Percentiles rank a stretch among this genome's conserved stretches.
These are phyloP conservation scores for Coptotermes formosanus DNA, from an alignment of 1,140 invertebrate genomes.

Conservation along the genomic window DNA sequence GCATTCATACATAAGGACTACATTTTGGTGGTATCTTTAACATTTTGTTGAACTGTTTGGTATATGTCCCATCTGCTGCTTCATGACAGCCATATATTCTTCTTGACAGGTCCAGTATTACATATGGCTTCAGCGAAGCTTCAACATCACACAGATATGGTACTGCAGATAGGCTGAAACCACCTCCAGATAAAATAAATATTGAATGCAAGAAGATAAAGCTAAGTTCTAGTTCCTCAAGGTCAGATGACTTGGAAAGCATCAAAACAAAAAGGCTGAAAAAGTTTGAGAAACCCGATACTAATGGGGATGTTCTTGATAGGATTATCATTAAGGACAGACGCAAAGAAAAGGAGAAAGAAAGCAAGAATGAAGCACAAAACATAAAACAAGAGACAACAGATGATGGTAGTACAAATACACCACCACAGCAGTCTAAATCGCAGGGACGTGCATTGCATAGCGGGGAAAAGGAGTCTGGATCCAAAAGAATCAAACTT, in stretches of 20 bases:
- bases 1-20: no score
- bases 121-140: conserved; percentile 24
- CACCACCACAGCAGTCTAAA: neutral
- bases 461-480: neutral
- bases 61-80: no score
- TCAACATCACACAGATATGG: neutral
- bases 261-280: conserved; percentile 24
- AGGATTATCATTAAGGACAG: conserved; percentile 11
- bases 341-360: conserved; percentile 12
- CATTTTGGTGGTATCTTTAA: no score
- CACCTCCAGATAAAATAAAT: conserved; percentile 26
- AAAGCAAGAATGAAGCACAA: neutral
- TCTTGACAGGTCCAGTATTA: conserved; percentile 14
- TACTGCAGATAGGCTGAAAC: conserved; percentile 19
- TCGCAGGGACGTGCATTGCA: neutral
- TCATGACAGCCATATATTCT: no score
- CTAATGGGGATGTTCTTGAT: neutral
- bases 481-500: conserved; percentile 6
- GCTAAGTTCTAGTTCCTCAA: neutral
- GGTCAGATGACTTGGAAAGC: conserved; percentile 25
- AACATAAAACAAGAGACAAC: neutral
- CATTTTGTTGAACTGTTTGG: no score
- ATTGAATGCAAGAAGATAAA: conserved; percentile 26
- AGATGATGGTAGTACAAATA: neutral
- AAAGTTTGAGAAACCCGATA: conserved; percentile 1